phyloP scores from a whole-genome alignment of 92 coral and sea anemone species.

The Palythoa caribaeorum region DNA sequence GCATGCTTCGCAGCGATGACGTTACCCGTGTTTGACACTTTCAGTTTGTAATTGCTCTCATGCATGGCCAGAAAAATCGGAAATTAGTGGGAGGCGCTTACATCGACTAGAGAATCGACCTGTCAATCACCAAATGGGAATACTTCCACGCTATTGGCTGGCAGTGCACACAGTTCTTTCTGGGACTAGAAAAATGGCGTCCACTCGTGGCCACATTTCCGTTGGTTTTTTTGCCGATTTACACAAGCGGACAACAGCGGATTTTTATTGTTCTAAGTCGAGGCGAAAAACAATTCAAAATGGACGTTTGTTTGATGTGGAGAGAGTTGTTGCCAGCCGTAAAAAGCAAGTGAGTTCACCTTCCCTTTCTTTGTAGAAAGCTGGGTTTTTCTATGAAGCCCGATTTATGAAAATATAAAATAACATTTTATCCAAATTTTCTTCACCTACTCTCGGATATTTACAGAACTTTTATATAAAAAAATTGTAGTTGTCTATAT shows the following conservation, averaged over 20 bases:
- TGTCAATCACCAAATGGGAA: conserved; percentile 32
- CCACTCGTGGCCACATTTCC: conserved; percentile 28
- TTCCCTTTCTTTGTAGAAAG: conserved; percentile 5
- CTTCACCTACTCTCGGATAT: conserved; percentile 5
- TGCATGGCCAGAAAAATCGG: conserved; percentile 32
- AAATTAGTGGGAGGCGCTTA: conserved; percentile 44
- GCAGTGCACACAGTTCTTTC: conserved; percentile 4
- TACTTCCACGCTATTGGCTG: conserved; percentile 39
- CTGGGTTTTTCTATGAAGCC: conserved; percentile 9
- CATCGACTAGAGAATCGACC: conserved; percentile 32
- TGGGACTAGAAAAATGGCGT: conserved; percentile 2
- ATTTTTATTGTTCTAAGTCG: conserved; percentile 9
- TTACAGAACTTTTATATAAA: conserved; percentile 1
- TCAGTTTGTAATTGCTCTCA: too few species aligned
- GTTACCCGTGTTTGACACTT: too few species aligned
- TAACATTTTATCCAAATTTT: conserved; percentile 5
- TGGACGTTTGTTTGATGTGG: conserved; percentile 43
- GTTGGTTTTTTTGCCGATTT: background rate
- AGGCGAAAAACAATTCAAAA: conserved; percentile 1
- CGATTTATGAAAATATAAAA: background rate
- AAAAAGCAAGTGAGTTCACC: conserved; percentile 36
- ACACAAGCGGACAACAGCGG: conserved; percentile 5
- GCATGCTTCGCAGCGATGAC: too few species aligned
- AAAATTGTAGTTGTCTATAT: conserved; percentile 6
- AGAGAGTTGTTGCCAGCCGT: conserved; percentile 40